Base-by-base conservation (phyloP, 37 sponge, comb jelly and placozoan genomes). In the Diacarnus erythraeanus region DNA sequence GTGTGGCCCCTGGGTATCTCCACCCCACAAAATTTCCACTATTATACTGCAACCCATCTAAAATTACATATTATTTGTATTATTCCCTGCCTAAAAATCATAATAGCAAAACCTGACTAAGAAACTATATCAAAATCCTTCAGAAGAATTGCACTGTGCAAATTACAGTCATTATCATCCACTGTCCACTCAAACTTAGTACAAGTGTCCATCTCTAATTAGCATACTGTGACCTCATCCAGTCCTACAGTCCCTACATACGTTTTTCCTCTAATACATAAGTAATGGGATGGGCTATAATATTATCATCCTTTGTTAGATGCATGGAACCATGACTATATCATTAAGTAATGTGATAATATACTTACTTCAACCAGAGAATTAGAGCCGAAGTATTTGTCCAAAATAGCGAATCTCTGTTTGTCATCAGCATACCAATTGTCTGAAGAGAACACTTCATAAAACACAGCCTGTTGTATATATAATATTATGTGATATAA, bases 331-430 rank as follows among this genome's bases (percentile, higher is more conserved):
- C 10, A 20, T 54, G n/a, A n/a, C n/a, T n/a, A n/a, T n/a, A n/a
- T n/a, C n/a, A n/a, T n/a, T n/a, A n/a, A n/a, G n/a, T n/a, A n/a
- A 47, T 47, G 51, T 12, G 12, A 47, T 15, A 15, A 47, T 15
- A 12, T 47, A 15, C 66, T 65, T 30, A 65, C 66, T 30, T 65
- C 66, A 65, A 34, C 66, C 30, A 65, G 66, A 18, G 2, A 65
- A 35, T 65, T 31, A 3, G 31, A 26, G 17, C 2, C 30, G 34
- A 65, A 65, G 9, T 65, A 65, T 65, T 65, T 65, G 66, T 65
- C 35, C 34, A 65, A 31, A 31, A 65, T 65, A 30, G 31, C 66
- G 9, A 34, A 35, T 35, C 66, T 20, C 15, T 65, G 66, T 30
- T 65, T 17, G 34, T 65, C 66, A 30, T 65, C 66, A 65, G 66